These are phyloP conservation scores for Caloenas nicobarica DNA, from an alignment of 2,113 vertebrate species.

Conservation along the genomic window DNA sequence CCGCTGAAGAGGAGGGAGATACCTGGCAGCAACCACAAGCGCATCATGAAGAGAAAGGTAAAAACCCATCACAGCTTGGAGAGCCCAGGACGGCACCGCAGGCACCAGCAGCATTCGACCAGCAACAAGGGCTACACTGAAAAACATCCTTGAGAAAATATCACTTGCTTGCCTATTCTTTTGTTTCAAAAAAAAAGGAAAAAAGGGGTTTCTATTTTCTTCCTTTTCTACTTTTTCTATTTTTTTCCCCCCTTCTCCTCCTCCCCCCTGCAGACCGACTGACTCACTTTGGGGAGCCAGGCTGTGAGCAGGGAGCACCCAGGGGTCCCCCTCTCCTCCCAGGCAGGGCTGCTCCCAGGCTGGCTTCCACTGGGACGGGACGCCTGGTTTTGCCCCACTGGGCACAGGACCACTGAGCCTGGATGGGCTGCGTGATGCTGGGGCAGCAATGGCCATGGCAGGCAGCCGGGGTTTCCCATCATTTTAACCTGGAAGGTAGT, in stretches of 20 bases:
- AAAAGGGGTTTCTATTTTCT: not conserved
- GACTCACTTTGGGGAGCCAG: not conserved
- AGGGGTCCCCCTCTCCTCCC: not conserved
- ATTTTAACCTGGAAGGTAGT: not conserved
- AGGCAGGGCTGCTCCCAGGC: not conserved
- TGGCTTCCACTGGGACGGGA: not conserved
- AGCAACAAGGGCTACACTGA: not conserved
- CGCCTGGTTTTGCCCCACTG: accelerated
- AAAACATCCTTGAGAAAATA: not conserved
- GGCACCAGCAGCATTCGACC: too few relatives aligned
- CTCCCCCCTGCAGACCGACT: not conserved
- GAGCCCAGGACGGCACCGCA: too few relatives aligned
- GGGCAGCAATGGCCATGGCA: not conserved
- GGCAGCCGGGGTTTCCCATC: not conserved
- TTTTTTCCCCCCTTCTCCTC: accelerated
- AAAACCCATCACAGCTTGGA: not conserved
- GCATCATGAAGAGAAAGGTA: accelerated
- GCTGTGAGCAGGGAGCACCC: not conserved
- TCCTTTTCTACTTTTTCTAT: not conserved
- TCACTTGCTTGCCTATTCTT: not conserved
- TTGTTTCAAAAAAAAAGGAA: not conserved
- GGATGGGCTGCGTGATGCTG: not conserved
- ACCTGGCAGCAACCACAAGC: accelerated
- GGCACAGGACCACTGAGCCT: accelerated
- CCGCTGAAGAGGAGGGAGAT: not conserved